A percentile compares a stretch with the other conserved stretches of the same genome.
phyloP scores from a whole-genome alignment of 1,140 invertebrate species.

The Euura lappo region DNA sequence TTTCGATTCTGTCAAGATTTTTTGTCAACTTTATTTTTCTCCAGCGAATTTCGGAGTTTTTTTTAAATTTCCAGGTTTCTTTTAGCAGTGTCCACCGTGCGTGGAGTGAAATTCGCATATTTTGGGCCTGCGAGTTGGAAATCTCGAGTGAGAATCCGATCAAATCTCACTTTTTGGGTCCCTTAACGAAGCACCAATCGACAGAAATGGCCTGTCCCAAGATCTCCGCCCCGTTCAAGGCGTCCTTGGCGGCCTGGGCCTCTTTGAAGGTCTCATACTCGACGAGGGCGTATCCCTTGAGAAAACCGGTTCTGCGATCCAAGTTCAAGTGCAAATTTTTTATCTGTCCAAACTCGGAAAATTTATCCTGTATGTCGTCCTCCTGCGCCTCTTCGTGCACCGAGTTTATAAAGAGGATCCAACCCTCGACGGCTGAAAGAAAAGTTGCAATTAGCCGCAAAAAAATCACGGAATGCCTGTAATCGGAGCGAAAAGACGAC shows the following conservation, averaged over 20 bases:
- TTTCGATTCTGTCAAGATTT: too few relatives aligned
- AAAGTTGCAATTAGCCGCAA: background rate
- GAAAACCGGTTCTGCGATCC: conserved; percentile 95
- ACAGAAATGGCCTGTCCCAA: conserved; percentile 91
- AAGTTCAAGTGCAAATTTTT: conserved; percentile 98
- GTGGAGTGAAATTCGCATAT: background rate
- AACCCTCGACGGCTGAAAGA: conserved; percentile 88
- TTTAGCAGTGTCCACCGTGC: background rate
- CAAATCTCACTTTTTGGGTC: conserved; percentile 76
- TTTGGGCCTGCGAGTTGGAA: background rate
- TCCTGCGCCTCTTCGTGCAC: conserved; percentile 98
- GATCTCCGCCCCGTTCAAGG: conserved; percentile 88
- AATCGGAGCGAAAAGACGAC: too few relatives aligned
- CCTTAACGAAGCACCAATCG: conserved; percentile 97
- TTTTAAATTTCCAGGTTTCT: background rate
- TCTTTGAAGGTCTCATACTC: conserved; percentile 98
- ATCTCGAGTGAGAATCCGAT: background rate
- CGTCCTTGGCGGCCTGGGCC: conserved; percentile 89
- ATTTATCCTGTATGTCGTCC: conserved; percentile 96
- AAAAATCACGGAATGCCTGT: too few relatives aligned
- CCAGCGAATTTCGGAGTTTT: too few relatives aligned
- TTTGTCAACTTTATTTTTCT: too few relatives aligned
- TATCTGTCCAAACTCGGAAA: conserved; percentile 97
- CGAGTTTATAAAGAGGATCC: conserved; percentile 97
- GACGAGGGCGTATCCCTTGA: conserved; percentile 96